These are phyloP conservation scores for Pyrgus malvae DNA, from an alignment of 2,888 invertebrate species.

Conservation along the genomic window DNA sequence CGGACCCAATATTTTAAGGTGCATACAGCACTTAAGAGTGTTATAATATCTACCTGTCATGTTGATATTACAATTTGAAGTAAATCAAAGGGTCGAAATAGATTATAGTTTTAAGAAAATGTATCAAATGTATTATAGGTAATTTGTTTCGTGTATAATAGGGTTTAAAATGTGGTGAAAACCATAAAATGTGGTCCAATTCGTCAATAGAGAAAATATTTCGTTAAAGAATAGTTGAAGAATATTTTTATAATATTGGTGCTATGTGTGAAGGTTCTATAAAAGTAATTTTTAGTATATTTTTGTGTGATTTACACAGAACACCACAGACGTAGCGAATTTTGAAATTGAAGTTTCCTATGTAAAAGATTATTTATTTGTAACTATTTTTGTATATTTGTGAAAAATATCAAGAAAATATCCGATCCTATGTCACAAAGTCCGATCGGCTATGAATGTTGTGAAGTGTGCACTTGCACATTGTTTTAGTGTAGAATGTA, in stretches of 20 bases:
- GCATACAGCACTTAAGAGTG: too few relatives aligned
- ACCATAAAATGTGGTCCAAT: background rate
- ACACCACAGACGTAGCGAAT: conserved; percentile 47
- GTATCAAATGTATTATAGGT: conserved; percentile 19
- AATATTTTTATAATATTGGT: conserved; percentile 43
- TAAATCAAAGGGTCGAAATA: background rate
- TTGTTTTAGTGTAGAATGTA: too few relatives aligned
- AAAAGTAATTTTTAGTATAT: conserved; percentile 30
- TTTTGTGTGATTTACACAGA: conserved; percentile 45
- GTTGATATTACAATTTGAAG: background rate
- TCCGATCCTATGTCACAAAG: too few relatives aligned
- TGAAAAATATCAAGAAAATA: conserved; percentile 46
- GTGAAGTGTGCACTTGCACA: too few relatives aligned
- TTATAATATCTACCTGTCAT: too few relatives aligned
- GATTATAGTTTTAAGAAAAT: conserved; percentile 12
- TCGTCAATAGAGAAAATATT: background rate
- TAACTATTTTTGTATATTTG: conserved; percentile 75
- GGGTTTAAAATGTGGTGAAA: background rate
- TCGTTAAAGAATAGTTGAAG: background rate
- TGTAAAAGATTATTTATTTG: conserved; percentile 76
- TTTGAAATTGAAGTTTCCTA: conserved; percentile 58
- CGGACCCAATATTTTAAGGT: too few relatives aligned
- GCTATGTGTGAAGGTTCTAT: conserved; percentile 53
- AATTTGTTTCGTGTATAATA: background rate
- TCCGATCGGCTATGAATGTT: too few relatives aligned